These are phyloP conservation scores for Urosaurus nigricauda DNA, from an alignment of 2,797 vertebrate genomes.

Conservation along the genomic window DNA sequence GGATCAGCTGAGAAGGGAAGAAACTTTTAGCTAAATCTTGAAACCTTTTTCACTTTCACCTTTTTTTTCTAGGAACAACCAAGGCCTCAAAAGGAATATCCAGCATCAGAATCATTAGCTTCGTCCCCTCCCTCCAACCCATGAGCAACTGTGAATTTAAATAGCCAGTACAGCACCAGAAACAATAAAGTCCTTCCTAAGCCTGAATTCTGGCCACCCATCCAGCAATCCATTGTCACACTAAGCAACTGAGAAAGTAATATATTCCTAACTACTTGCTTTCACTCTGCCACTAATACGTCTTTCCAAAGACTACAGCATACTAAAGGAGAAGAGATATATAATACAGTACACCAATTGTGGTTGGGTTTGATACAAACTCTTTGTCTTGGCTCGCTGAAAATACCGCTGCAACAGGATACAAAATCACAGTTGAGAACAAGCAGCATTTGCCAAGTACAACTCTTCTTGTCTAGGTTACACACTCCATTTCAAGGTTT, in stretches of 20 bases:
- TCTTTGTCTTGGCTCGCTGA: not conserved
- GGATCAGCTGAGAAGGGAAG: not conserved
- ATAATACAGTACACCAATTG: not conserved
- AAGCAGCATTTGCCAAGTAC: not conserved
- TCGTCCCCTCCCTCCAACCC: too few species aligned
- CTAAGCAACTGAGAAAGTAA: not conserved
- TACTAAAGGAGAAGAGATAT: not conserved
- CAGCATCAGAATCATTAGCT: not conserved
- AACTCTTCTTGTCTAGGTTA: not conserved
- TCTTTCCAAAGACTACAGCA: not conserved
- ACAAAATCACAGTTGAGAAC: not conserved
- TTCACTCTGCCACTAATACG: not conserved
- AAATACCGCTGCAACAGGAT: not conserved
- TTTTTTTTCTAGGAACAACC: not conserved
- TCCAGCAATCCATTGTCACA: not conserved
- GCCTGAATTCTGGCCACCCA: not conserved
- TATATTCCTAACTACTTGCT: not conserved
- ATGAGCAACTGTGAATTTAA: conserved; percentile 1
- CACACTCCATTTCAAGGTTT: not conserved
- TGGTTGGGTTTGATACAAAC: not conserved
- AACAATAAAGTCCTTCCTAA: not conserved
- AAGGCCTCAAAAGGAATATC: too few species aligned
- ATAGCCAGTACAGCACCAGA: not conserved
- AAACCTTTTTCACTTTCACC: not conserved
- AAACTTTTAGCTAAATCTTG: not conserved